Evolutionary conservation across 2,797 vertebrate genomes (phyloP).

Genomic region (Falco peregrinus): DNA sequence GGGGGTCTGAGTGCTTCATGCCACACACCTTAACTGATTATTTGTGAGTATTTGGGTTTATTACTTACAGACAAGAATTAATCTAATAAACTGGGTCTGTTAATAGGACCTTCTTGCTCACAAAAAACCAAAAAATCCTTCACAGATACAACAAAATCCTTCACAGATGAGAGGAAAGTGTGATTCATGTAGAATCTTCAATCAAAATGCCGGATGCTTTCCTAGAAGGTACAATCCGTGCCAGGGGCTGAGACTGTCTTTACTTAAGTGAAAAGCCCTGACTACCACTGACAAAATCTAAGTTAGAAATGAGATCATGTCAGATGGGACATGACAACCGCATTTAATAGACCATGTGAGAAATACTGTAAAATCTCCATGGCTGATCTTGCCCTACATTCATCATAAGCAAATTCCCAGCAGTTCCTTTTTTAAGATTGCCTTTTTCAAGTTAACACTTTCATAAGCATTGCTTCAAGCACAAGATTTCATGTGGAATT

Average conservation of each 20-base stretch:
- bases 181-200: background rate
- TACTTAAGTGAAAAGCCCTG: background rate
- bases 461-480: background rate
- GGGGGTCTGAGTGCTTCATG: background rate
- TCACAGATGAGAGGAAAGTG: background rate
- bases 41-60: background rate
- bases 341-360: background rate
- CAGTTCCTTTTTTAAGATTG: background rate
- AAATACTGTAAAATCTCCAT: background rate
- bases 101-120: background rate
- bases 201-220: background rate
- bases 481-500: background rate
- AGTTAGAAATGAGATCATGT: constrained; percentile 7
- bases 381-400: constrained; percentile 46
- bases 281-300: background rate
- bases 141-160: background rate
- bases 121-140: background rate
- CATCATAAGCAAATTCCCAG: background rate
- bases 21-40: background rate
- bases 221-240: background rate
- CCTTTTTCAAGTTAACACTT: constrained; percentile 27
- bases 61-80: background rate
- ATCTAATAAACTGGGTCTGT: background rate
- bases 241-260: background rate
- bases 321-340: constrained; percentile 23